These are phyloP conservation scores for Brachypalpus laphriformis DNA, from an alignment of 2,888 invertebrate genomes.

Conservation along the genomic window DNA sequence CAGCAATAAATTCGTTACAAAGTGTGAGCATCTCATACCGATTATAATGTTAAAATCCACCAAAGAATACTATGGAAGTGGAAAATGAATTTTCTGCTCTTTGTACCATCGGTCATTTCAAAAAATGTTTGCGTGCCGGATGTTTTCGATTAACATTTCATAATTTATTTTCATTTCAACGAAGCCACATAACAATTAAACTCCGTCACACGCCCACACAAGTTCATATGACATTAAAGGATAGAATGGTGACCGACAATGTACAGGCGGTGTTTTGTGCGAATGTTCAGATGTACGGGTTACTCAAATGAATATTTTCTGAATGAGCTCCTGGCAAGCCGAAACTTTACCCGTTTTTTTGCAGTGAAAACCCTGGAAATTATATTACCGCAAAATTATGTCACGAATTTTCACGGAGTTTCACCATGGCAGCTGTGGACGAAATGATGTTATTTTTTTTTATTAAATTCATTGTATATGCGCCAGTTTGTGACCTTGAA, in stretches of 20 bases:
- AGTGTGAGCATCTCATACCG: neutral
- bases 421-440: neutral
- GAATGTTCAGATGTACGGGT: neutral
- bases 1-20: neutral
- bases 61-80: neutral
- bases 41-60: neutral
- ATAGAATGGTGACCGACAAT: slow-evolving; percentile 11
- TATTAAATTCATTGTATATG: too few species aligned
- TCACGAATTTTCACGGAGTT: slow-evolving; percentile 17
- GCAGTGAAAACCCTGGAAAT: slow-evolving; percentile 14
- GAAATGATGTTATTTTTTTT: neutral
- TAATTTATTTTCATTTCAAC: slow-evolving; percentile 19
- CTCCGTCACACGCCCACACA: slow-evolving; percentile 9
- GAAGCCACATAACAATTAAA: slow-evolving; percentile 27
- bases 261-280: neutral
- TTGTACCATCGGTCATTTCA: neutral
- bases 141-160: slow-evolving; percentile 29
- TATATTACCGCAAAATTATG: slow-evolving; percentile 32
- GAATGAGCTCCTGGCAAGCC: slow-evolving; percentile 3
- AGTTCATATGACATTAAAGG: slow-evolving; percentile 24
- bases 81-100: neutral
- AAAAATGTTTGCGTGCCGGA: slow-evolving; percentile 1
- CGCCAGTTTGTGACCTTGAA: neutral
- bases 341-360: slow-evolving; percentile 18
- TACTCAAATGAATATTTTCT: slow-evolving; percentile 17